Percentiles rank a stretch among this genome's conserved stretches.
These are phyloP conservation scores for Drosophila pachea DNA, from an alignment of 1,140 invertebrate species.

Conservation along the genomic window DNA sequence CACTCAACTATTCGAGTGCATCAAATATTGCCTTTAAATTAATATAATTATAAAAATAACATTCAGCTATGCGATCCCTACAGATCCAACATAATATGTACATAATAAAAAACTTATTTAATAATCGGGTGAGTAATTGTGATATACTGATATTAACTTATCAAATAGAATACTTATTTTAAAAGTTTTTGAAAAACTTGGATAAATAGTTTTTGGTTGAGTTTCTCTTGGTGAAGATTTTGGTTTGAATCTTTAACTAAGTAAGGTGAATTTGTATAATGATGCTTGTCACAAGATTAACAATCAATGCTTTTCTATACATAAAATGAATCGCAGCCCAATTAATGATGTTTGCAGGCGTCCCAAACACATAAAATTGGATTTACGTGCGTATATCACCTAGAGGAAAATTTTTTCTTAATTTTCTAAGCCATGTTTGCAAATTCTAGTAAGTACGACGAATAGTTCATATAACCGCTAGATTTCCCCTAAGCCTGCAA, in stretches of 20 bases:
- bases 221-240: slow-evolving; percentile 47
- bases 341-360: no score
- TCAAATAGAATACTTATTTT: slow-evolving; percentile 19
- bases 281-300: slow-evolving; percentile 3
- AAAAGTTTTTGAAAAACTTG: slow-evolving; percentile 66
- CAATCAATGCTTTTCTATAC: background rate
- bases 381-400: no score
- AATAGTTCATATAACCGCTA: no score
- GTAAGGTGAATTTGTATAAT: background rate
- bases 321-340: background rate
- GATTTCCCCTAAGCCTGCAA: no score
- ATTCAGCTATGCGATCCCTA: slow-evolving; percentile 9
- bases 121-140: background rate
- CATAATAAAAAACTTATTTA: background rate
- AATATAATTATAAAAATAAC: slow-evolving; percentile 16
- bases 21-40: background rate
- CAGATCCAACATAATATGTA: slow-evolving; percentile 13
- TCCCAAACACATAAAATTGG: no score
- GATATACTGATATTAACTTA: slow-evolving; percentile 10
- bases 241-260: slow-evolving; percentile 44
- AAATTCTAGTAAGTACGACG: no score
- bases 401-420: no score
- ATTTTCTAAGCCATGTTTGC: no score
- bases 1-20: background rate
- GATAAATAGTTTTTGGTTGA: slow-evolving; percentile 52